Evolutionary conservation across 2,888 invertebrate genomes (phyloP).

Genomic region (Matsumyia berberina): DNA sequence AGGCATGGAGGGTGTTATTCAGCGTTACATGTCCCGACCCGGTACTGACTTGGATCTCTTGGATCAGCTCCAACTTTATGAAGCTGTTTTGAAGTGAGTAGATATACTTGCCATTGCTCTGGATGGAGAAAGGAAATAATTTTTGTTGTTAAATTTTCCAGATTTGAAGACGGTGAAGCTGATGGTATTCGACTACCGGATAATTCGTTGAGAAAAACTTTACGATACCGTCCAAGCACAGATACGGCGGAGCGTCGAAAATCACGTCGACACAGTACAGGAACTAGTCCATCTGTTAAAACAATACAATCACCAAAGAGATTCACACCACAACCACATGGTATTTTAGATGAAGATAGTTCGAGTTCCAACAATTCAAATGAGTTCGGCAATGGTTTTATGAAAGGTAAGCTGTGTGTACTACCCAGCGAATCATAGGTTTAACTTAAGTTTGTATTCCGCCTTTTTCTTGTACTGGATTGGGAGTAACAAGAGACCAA

Average conservation of each 20-base stretch:
- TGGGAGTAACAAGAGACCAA: too few relatives aligned
- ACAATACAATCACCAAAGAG: slow-evolving; percentile 81
- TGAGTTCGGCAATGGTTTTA: slow-evolving; percentile 81
- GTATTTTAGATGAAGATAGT: slow-evolving; percentile 83
- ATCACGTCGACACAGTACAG: slow-evolving; percentile 90
- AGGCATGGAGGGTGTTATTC: slow-evolving; percentile 94
- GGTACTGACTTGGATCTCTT: slow-evolving; percentile 96
- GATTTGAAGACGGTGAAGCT: slow-evolving; percentile 86
- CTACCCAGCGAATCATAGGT: too few relatives aligned
- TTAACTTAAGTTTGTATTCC: too few relatives aligned
- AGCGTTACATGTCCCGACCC: slow-evolving; percentile 95
- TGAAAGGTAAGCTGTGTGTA: slow-evolving; percentile 69
- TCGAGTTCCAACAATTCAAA: slow-evolving; percentile 86
- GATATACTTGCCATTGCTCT: too few relatives aligned
- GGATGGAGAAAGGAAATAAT: not conserved
- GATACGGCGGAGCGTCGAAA: slow-evolving; percentile 90
- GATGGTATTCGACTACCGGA: slow-evolving; percentile 87
- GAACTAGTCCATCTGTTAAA: slow-evolving; percentile 86
- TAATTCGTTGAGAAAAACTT: slow-evolving; percentile 89
- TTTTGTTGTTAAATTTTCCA: slow-evolving; percentile 65
- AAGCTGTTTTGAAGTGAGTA: slow-evolving; percentile 95
- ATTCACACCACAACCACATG: slow-evolving; percentile 81
- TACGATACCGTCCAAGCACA: slow-evolving; percentile 87
- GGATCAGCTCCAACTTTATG: slow-evolving; percentile 97
- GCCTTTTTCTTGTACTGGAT: too few relatives aligned